These are phyloP conservation scores for Bufo bufo DNA, from an alignment of 2,113 vertebrate genomes.

Conservation along the genomic window DNA sequence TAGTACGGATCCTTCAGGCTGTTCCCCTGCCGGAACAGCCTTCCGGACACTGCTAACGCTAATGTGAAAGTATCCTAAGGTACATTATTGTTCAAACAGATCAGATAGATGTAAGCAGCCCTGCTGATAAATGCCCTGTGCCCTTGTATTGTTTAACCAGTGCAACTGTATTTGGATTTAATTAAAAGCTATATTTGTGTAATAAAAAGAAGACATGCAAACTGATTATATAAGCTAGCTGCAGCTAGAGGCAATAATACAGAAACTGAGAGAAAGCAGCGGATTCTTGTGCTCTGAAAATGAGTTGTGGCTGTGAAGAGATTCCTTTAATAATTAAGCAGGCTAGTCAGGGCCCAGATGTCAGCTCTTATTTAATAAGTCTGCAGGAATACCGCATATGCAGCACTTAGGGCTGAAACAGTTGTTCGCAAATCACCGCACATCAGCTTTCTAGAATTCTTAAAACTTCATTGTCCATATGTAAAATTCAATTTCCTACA, in stretches of 20 bases:
- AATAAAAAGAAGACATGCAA: conserved; percentile 1
- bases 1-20: no score
- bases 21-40: no score
- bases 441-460: not conserved
- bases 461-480: not conserved
- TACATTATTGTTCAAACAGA: not conserved
- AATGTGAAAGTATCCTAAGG: not conserved
- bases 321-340: conserved; percentile 70
- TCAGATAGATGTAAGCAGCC: not conserved
- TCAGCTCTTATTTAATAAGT: conserved; percentile 69
- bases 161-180: not conserved
- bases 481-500: not conserved
- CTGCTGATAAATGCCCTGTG: not conserved
- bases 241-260: conserved; percentile 37
- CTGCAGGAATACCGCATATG: conserved; percentile 67
- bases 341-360: conserved; percentile 61
- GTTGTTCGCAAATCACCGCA: conserved; percentile 2
- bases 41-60: no score
- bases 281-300: conserved; percentile 20
- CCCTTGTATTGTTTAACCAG: not conserved
- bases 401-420: conserved; percentile 65
- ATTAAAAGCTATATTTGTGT: not conserved
- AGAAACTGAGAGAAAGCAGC: conserved; percentile 29
- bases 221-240: conserved; percentile 38
- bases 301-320: conserved; percentile 37